Base-by-base conservation (phyloP, 2,888 invertebrate species). In the Sturmia bella region DNA sequence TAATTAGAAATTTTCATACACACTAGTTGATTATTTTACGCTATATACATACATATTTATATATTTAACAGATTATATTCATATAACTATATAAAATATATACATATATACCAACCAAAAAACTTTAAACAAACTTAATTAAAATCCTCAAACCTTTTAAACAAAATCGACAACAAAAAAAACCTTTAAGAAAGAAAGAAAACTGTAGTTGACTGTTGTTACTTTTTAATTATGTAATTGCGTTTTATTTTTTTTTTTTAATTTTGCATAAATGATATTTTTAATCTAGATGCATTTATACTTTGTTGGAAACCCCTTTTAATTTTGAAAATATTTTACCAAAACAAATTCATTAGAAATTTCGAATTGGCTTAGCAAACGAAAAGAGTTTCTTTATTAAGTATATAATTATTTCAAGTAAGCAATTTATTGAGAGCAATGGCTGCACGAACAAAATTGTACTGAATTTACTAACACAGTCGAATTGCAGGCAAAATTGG, bases 151-250 rank as follows among this genome's bases (percentile, higher is more conserved):
- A 52, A 63, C 50, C 69, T 59, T 64, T 59, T 7, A 57, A 69
- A 56, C 19, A 48, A 68, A 54, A 43, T 61, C 63, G 63, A 54
- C 54, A 73, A 54, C 54, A 54, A 61, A 56, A 21, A 70, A 45
- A 56, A 37, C 27, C 56, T 7, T 85, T 84, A 84, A 85, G 83
- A 84, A 85, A 83, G 84, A 84, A 86, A 85, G 76, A 85, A 86
- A 85, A 87, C 82, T 85, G 89, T 90, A 90, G 89, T 88, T 90
- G 87, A 87, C 86, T 88, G 87, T 89, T 89, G 86, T 88, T 89
- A 87, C 84, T 84, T 75, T 69, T 82, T 77, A 70, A 78, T 82
- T 82, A 64, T 74, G 70, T 54, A 43, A 13, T 74, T n/a, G n/a
- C n/a, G n/a, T n/a, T n/a, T n/a, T n/a, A 64, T 73, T 69, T 56